Evolutionary conservation across 2,113 vertebrate genomes (phyloP).

Genomic region (Plecotus auritus): DNA sequence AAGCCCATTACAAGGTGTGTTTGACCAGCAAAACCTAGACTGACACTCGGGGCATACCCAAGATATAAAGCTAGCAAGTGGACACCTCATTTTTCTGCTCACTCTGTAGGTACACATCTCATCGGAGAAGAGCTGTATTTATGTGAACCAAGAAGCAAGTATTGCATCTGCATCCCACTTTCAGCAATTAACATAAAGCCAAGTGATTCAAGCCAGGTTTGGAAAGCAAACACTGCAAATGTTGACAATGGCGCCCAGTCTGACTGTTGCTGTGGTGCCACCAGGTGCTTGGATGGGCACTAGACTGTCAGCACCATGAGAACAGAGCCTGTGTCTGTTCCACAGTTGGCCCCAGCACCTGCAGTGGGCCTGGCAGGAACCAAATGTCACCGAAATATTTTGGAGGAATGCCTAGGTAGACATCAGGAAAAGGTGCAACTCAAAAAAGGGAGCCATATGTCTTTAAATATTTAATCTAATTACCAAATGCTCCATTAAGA

Average conservation of each 20-base stretch:
- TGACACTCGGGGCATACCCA: neutral
- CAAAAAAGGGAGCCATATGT: neutral
- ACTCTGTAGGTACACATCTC: neutral
- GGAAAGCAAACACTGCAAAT: neutral
- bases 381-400: neutral
- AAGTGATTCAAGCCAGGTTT: neutral
- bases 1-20: conserved; percentile 73
- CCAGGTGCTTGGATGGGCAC: no score
- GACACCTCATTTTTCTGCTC: conserved; percentile 18
- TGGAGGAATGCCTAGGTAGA: neutral
- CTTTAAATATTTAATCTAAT: neutral
- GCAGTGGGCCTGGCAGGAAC: neutral
- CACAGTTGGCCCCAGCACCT: neutral
- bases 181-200: neutral
- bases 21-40: conserved; percentile 40
- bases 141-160: neutral
- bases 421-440: neutral
- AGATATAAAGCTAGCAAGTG: conserved; percentile 29
- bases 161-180: neutral
- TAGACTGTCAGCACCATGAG: neutral
- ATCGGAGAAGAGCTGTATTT: neutral
- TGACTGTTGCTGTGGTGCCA: neutral
- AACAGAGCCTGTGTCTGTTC: neutral
- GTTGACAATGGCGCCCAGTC: neutral
- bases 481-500: neutral